Percentiles rank a stretch among this genome's conserved stretches.
Conservation (phyloP, 2,113 vertebrate species). For the Sceloporus tristichus region DNA sequence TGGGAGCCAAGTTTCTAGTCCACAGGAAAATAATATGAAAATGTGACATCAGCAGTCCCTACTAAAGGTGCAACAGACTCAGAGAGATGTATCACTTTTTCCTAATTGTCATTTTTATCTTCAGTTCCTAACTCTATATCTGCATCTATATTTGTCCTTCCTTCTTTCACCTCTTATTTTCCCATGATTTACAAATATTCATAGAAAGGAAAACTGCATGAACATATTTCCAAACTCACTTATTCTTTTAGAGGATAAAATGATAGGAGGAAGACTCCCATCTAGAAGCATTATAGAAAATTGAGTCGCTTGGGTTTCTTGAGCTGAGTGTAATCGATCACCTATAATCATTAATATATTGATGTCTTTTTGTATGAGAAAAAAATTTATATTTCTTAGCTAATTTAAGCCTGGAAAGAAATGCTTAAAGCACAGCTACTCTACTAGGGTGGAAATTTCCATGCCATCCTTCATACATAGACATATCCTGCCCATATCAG, state of each 20-base stretch:
- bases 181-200: not conserved
- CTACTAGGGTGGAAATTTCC: conserved; percentile 52
- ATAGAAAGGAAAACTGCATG: not conserved
- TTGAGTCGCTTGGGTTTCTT: rapidly evolving
- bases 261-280: not conserved
- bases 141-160: not conserved
- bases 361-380: conserved; percentile 71
- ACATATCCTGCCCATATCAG: conserved; percentile 47
- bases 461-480: conserved; percentile 43
- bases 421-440: conserved; percentile 69
- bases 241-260: not conserved
- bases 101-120: not conserved
- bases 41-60: not conserved
- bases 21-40: not conserved
- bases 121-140: not conserved
- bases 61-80: too few relatives aligned
- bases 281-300: not conserved
- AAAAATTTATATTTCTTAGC: conserved; percentile 58
- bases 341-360: conserved; percentile 61
- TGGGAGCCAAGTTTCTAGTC: not conserved
- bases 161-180: not conserved
- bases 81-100: not conserved
- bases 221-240: not conserved
- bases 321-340: conserved; percentile 62
- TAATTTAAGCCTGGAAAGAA: conserved; percentile 69